Conservation (phyloP, 1,140 invertebrate genomes). For the Temnothorax curvispinosus region DNA sequence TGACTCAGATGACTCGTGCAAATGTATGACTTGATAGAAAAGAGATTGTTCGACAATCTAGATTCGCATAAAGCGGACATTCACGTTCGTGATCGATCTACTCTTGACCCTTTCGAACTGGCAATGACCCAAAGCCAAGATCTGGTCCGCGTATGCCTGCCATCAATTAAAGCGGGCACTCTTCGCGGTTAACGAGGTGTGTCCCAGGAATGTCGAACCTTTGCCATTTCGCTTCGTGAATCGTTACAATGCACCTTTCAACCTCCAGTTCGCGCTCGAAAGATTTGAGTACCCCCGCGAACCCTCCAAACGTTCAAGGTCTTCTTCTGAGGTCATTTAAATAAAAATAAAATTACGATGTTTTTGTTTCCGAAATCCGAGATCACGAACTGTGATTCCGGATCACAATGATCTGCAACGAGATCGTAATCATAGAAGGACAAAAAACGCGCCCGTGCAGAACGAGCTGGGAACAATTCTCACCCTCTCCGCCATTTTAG, state of each 20-base stretch:
- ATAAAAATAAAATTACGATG: background rate
- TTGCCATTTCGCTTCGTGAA: conserved; percentile 38
- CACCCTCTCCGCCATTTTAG: conserved; percentile 7
- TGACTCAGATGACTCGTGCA: background rate
- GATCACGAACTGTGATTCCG: conserved; percentile 44
- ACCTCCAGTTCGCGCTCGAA: conserved; percentile 8
- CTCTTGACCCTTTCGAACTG: conserved; percentile 46
- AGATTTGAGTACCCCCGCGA: conserved; percentile 27
- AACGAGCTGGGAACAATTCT: conserved; percentile 29
- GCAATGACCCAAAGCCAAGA: conserved; percentile 50
- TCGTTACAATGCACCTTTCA: conserved; percentile 25
- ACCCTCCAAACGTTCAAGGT: conserved; percentile 56
- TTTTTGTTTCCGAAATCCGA: conserved; percentile 59
- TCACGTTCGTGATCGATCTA: conserved; percentile 31
- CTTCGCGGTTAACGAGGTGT: conserved; percentile 18
- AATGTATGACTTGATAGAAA: background rate
- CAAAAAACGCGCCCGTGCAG: conserved; percentile 26
- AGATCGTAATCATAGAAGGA: conserved; percentile 52
- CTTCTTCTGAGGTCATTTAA: conserved; percentile 6
- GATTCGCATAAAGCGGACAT: conserved; percentile 21
- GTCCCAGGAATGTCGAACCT: conserved; percentile 46
- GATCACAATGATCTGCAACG: conserved; percentile 62
- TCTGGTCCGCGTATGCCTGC: conserved; percentile 9
- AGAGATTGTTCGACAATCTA: background rate
- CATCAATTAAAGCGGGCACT: conserved; percentile 38